phyloP scores from a whole-genome alignment of 2,113 vertebrate species.

The Cottus gobio region DNA sequence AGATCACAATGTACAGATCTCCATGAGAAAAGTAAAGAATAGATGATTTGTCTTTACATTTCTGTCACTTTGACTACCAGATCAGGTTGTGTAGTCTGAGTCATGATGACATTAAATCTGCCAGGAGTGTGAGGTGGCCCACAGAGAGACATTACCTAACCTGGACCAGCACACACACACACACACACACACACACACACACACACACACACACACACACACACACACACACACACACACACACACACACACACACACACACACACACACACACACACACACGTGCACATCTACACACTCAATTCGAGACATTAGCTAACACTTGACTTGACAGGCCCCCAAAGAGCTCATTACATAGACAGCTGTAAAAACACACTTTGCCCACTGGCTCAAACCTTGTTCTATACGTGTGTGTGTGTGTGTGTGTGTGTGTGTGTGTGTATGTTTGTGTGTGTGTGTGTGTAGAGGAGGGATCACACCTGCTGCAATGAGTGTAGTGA shows the following conservation, averaged over 20 bases:
- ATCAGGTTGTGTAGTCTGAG: slow-evolving; percentile 33
- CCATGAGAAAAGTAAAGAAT: background rate
- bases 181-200: slow-evolving; percentile 16
- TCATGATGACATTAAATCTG: slow-evolving; percentile 30
- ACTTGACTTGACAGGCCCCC: slow-evolving; percentile 52
- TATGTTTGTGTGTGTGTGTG: background rate
- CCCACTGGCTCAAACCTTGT: slow-evolving; percentile 45
- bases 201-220: slow-evolving; percentile 3
- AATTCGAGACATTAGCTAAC: slow-evolving; percentile 67
- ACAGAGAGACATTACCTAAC: slow-evolving; percentile 68
- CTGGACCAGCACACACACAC: slow-evolving; percentile 22
- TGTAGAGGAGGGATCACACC: slow-evolving; percentile 44
- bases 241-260: slow-evolving; percentile 23
- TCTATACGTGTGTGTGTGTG: slow-evolving; percentile 23
- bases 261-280: slow-evolving; percentile 4
- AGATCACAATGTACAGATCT: background rate
- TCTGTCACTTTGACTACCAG: slow-evolving; percentile 4
- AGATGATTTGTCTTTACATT: background rate
- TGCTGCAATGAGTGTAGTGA: slow-evolving; percentile 45
- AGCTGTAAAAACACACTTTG: slow-evolving; percentile 71
- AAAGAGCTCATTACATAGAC: slow-evolving; percentile 60
- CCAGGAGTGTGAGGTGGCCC: slow-evolving; percentile 30
- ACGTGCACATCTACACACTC: background rate
- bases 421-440: slow-evolving; percentile 18
- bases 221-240: slow-evolving; percentile 7